Evolutionary conservation across 2,888 invertebrate genomes (phyloP), one percentile per base, ranked within the genome.

Genomic region (Agrotis exclamationis): DNA sequence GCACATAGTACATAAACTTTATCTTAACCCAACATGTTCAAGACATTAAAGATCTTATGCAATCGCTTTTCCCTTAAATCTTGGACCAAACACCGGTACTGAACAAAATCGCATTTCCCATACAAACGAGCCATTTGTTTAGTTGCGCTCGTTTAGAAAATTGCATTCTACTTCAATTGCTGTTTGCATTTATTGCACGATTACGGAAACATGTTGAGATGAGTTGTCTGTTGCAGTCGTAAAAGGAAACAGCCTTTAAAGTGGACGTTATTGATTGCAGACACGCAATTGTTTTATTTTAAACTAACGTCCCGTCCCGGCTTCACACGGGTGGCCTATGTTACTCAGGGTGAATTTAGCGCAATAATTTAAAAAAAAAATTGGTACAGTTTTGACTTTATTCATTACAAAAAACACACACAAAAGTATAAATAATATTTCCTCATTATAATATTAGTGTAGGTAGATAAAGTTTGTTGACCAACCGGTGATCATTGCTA

Each of bases 61-160:
- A 67, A 58, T 20, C 76, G 80, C 72, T 63, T 0, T 54, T 39
- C 16, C 0, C 67, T 44, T 63, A 6, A 16, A 45, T 3, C 56
- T 75, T 66, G 39, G 45, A 53, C 76, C 75, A 64, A 1, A 51
- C 70, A 14, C 22, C 33, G 53, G 58, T 58, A 59, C 57, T 63
- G 64, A 57, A 63, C 69, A 67, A 82, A 84, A 83, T 81, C 78
- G 79, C 71, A 83, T 83, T 82, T 77, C 80, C 84, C 80, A 83
- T 77, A 81, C 81, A 81, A 85, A 83, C 84, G 81, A 76, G 76
- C 80, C 74, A 83, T 83, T 85, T 85, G 71, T 82, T 82, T 78
- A 77, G 82, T 71, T 58, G 62, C 70, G 71, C 80, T 86, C 79
- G 85, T 87, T 86, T 82, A 85, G 85, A 86, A 85, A 87, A 88